Evolutionary conservation across 2,797 vertebrate genomes (phyloP).

Genomic region (Malacoraja senta): DNA sequence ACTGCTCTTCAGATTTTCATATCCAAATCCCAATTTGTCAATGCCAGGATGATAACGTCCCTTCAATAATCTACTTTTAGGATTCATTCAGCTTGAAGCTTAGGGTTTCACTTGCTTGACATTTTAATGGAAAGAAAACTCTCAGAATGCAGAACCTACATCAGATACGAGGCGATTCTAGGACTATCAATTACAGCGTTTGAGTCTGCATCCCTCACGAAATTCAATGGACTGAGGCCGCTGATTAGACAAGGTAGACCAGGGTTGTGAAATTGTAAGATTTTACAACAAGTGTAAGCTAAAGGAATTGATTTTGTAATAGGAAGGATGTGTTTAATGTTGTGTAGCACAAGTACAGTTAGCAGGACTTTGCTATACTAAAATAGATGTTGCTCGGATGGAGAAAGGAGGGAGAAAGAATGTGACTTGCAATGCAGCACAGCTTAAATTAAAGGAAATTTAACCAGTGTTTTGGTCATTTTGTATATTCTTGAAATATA

Average conservation of each 20-base stretch:
- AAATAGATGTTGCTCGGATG: background rate
- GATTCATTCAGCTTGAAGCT: background rate
- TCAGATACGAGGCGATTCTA: background rate
- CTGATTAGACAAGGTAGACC: background rate
- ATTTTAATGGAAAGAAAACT: background rate
- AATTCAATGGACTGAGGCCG: background rate
- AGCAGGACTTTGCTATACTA: background rate
- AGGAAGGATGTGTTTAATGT: conserved; percentile 1
- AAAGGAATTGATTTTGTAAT: conserved; percentile 11
- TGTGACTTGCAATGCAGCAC: background rate
- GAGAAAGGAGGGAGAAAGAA: background rate
- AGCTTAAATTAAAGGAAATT: background rate
- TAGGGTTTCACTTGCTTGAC: background rate
- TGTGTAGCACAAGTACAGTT: background rate
- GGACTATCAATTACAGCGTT: background rate
- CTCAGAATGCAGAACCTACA: background rate
- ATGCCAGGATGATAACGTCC: background rate
- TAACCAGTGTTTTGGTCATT: background rate
- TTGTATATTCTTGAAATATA: background rate
- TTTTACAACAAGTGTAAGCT: background rate
- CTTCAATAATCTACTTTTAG: background rate
- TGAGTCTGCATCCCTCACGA: background rate
- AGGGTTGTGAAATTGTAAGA: background rate
- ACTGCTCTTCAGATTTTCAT: background rate
- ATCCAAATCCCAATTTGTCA: background rate